Base-by-base conservation (phyloP, 2,888 invertebrate species). In the Achlya flavicornis region DNA sequence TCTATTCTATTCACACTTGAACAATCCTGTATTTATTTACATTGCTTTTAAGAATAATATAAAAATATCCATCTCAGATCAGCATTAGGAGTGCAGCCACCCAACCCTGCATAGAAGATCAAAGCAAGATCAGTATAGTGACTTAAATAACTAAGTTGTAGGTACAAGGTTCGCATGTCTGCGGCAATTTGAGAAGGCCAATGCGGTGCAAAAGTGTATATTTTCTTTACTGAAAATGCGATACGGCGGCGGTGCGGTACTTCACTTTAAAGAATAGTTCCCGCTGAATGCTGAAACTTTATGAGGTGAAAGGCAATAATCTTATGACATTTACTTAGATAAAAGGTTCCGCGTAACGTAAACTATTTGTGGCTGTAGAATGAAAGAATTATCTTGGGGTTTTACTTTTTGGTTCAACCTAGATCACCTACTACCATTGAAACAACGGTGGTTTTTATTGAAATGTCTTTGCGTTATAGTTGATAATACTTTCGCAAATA, bases 201-300 rank as follows among this genome's bases (percentile, higher is more conserved):
- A 53, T 53, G 53, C 53, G 53, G 19, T 19, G 48, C 14, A 26
- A 26, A 26, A 26, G 26, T 26, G 26, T 26, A 26, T 26, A 26
- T 26, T 26, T 26, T 26, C 26, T 26, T 26, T 2, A 2, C 26
- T 26, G 26, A 1, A 16, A 48, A 48, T 48, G n/a, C 48, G 48
- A 48, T 48, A 48, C 48, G n/a, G 48, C 48, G n/a, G 48, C 48
- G 4, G 16, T 48, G 53, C 53, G 53, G 19, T 53, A 53, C 19
- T 19, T 53, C 53, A 53, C 19, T 53, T 53, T 53, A 53, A 53
- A 53, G 53, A 53, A 53, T 53, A 53, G 53, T 53, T 19, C 14
- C 8, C n/a, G 53, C 10, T 19, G 19, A 53, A 53, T 53, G 53
- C 19, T 53, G 53, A 19, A 53, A 53, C 53, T 53, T 53, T 53